Percentiles rank a stretch among this genome's conserved stretches.
Evolutionary conservation across 2,113 vertebrate species (phyloP).

Genomic region (Penelope pileata): DNA sequence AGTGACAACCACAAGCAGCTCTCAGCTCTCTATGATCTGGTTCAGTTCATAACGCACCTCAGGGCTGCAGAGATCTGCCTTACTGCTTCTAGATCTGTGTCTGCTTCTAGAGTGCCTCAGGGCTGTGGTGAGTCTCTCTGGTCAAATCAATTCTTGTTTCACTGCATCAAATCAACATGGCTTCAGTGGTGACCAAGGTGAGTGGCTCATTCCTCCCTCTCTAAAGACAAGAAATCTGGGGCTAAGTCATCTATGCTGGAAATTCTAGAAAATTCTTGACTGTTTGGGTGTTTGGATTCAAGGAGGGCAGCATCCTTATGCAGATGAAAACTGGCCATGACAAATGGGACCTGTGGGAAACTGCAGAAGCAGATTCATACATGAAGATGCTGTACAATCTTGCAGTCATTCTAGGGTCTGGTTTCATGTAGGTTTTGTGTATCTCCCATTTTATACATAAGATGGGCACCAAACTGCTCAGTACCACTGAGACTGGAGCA

Average conservation of each 20-base stretch:
- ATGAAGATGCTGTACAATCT: not conserved
- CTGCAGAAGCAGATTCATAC: rapidly evolving
- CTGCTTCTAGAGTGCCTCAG: not conserved
- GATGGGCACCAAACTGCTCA: not conserved
- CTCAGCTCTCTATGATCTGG: rapidly evolving
- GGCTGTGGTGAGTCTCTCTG: not conserved
- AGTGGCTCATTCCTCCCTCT: not conserved
- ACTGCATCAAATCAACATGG: not conserved
- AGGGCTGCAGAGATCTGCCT: not conserved
- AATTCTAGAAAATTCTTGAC: not conserved
- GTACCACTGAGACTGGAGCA: not conserved
- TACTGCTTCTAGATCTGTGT: not conserved
- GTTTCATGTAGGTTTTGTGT: not conserved
- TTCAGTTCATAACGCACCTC: not conserved
- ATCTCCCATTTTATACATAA: not conserved
- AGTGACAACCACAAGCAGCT: not conserved
- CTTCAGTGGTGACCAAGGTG: rapidly evolving
- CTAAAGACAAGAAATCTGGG: not conserved
- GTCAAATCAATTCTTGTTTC: not conserved
- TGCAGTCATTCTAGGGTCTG: not conserved
- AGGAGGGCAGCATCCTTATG: not conserved
- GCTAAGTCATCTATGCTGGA: not conserved
- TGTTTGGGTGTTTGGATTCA: not conserved
- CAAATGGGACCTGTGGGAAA: not conserved
- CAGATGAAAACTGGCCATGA: not conserved